Percentiles rank a stretch among this genome's conserved stretches.
Conservation (phyloP, 2,888 invertebrate species). For the Xestobium rufovillosum region DNA sequence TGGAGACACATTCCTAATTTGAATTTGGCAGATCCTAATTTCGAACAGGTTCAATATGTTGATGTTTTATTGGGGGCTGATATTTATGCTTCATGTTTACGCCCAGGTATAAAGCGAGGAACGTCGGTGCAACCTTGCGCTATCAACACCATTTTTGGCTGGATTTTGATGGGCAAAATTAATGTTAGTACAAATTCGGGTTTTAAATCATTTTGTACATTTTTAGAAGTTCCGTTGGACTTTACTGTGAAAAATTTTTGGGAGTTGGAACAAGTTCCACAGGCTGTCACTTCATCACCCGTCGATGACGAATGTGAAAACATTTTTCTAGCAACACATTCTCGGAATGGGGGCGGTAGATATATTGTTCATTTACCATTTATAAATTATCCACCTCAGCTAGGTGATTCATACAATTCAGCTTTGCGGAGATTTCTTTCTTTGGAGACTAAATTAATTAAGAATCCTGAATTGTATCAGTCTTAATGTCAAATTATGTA, state of each 20-base stretch:
- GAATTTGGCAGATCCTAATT: too few relatives aligned
- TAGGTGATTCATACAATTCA: conserved; percentile 4
- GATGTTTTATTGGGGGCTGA: too few relatives aligned
- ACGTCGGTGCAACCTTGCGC: not conserved
- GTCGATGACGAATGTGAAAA: conserved; percentile 1
- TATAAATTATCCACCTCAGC: not conserved
- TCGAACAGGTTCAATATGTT: too few relatives aligned
- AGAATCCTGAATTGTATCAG: not conserved
- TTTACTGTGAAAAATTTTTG: conserved; percentile 5
- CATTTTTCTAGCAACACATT: conserved; percentile 2
- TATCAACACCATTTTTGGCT: not conserved
- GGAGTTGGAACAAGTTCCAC: conserved; percentile 5
- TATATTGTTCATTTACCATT: conserved; percentile 8
- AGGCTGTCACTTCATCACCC: conserved; percentile 2
- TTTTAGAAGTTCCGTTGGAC: too few relatives aligned
- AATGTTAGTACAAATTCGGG: not conserved
- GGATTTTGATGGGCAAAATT: not conserved
- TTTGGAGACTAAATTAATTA: conserved; percentile 6
- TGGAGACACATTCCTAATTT: conserved; percentile 2
- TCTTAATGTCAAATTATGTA: conserved; percentile 9
- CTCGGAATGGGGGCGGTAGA: conserved; percentile 2
- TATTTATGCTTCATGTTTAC: too few relatives aligned
- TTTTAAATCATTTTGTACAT: too few relatives aligned
- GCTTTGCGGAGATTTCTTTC: conserved; percentile 9
- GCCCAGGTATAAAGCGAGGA: not conserved